Conservation (phyloP, 2,113 vertebrate genomes). For the Anhinga anhinga region DNA sequence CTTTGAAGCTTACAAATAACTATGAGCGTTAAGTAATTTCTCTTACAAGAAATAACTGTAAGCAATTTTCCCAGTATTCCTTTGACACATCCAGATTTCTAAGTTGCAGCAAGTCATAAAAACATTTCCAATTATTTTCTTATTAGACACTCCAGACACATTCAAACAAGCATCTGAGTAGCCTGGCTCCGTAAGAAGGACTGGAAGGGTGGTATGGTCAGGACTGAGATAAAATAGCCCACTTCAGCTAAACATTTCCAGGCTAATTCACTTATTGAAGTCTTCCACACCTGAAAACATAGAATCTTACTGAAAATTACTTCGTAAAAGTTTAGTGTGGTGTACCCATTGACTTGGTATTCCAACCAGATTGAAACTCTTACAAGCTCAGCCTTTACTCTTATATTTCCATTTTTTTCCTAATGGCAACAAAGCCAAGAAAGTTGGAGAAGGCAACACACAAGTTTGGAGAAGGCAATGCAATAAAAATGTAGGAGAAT, state of each 20-base stretch:
- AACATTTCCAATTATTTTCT: background rate
- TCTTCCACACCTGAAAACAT: background rate
- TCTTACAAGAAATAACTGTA: background rate
- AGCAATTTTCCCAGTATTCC: background rate
- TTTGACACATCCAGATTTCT: background rate
- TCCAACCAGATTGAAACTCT: background rate
- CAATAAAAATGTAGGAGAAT: background rate
- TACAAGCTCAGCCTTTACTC: background rate
- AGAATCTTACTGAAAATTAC: background rate
- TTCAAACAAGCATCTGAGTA: background rate
- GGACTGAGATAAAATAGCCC: background rate
- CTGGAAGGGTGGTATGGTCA: background rate
- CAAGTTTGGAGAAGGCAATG: background rate
- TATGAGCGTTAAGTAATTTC: background rate
- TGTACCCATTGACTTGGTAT: background rate
- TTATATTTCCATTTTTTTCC: background rate
- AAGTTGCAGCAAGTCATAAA: background rate
- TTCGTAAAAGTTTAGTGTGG: background rate
- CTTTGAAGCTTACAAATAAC: conserved; percentile 29
- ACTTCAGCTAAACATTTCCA: background rate
- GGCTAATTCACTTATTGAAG: background rate
- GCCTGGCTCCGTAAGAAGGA: background rate
- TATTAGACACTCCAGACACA: background rate
- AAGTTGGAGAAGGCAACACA: background rate
- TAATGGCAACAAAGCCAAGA: background rate